Evolutionary conservation across 2,888 invertebrate species (phyloP).

Genomic region (Drosophila pullipes): DNA sequence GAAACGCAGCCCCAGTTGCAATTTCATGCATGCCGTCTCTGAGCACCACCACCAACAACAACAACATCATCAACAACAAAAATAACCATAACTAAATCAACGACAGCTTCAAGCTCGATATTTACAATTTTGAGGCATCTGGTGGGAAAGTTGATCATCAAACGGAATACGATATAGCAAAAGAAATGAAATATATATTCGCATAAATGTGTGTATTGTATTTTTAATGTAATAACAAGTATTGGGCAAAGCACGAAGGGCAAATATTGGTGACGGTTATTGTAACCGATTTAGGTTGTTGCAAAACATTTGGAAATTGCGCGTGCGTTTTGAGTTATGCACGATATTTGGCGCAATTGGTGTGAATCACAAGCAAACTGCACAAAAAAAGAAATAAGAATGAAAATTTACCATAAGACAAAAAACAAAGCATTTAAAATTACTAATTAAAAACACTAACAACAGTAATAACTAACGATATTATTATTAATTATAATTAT

Average conservation of each 20-base stretch:
- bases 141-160: constrained; percentile 52
- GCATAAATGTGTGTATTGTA: constrained; percentile 6
- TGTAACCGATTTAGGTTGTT: constrained; percentile 24
- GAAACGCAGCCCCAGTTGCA: constrained; percentile 78
- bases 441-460: background rate
- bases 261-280: constrained; percentile 37
- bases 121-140: constrained; percentile 30
- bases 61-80: constrained; percentile 2
- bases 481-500: background rate
- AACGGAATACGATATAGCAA: constrained; percentile 31
- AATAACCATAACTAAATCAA: constrained; percentile 24
- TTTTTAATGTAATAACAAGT: constrained; percentile 37
- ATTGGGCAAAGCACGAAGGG: constrained; percentile 56
- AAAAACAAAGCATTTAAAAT: background rate
- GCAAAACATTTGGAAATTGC: constrained; percentile 57
- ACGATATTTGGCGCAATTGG: constrained; percentile 63
- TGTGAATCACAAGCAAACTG: constrained; percentile 5
- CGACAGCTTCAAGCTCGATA: constrained; percentile 28
- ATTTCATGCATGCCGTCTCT: constrained; percentile 74
- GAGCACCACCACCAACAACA: constrained; percentile 44
- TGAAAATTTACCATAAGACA: background rate
- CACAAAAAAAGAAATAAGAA: constrained; percentile 2
- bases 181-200: constrained; percentile 18
- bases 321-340: constrained; percentile 67
- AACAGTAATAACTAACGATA: background rate